Percentiles rank a stretch among this genome's conserved stretches.
These are phyloP conservation scores for Xestia rhomboidea DNA, from an alignment of 2,888 invertebrate genomes.

Conservation along the genomic window DNA sequence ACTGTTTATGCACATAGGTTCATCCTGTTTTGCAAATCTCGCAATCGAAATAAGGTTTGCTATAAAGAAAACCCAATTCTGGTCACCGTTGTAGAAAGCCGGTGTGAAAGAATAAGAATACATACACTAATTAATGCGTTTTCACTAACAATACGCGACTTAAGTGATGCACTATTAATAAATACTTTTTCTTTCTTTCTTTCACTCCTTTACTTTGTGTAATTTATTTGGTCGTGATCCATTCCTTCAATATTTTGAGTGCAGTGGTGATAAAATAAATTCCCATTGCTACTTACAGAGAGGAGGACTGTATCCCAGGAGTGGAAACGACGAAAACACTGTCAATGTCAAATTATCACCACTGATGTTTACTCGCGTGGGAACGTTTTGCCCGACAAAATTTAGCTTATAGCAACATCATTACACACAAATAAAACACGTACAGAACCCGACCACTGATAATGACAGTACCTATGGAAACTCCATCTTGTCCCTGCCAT, in stretches of 20 bases:
- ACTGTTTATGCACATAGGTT: too few relatives aligned
- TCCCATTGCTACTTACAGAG: not conserved
- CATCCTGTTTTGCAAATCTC: too few relatives aligned
- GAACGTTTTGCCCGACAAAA: not conserved
- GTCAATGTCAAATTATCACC: not conserved
- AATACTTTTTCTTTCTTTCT: too few relatives aligned
- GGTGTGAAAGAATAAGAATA: too few relatives aligned
- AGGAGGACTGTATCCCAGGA: not conserved
- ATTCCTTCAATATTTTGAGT: too few relatives aligned
- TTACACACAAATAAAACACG: not conserved
- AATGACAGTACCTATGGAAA: conserved; percentile 27
- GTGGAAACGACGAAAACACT: not conserved
- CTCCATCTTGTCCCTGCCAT: conserved; percentile 6
- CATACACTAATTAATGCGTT: too few relatives aligned
- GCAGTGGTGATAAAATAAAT: not conserved
- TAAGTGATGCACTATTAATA: too few relatives aligned
- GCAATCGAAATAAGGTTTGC: too few relatives aligned
- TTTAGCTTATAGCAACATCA: not conserved
- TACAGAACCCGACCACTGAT: conserved; percentile 37
- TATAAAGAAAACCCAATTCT: too few relatives aligned
- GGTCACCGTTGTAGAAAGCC: too few relatives aligned
- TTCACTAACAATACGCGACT: too few relatives aligned
- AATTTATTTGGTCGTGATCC: not conserved
- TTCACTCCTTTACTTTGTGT: not conserved
- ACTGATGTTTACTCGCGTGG: not conserved